Conservation (phyloP, 1,140 invertebrate genomes). For the Glomeris maerens region DNA sequence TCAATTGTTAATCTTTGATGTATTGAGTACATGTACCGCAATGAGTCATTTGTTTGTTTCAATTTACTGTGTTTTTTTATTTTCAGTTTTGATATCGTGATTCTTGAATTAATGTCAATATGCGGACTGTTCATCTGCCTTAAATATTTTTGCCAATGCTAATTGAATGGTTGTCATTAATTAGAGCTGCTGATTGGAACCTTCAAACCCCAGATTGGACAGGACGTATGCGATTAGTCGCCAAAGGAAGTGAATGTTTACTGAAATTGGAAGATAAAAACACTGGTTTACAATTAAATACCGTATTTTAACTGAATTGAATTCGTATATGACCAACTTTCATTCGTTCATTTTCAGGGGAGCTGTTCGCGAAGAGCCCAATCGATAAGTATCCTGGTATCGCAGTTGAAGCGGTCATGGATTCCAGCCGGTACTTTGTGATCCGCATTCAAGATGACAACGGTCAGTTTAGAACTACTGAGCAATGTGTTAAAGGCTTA, state of each 20-base stretch:
- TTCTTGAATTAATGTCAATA: no score
- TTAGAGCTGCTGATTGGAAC: conserved; percentile 95
- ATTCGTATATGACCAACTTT: neutral
- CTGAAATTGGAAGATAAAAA: conserved; percentile 94
- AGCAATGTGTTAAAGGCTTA: no score
- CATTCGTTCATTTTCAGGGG: conserved; percentile 36
- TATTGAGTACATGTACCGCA: no score
- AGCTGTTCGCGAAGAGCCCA: conserved; percentile 96
- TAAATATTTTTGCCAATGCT: no score
- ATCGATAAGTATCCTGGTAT: conserved; percentile 90
- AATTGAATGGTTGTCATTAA: neutral
- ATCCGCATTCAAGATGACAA: conserved; percentile 87
- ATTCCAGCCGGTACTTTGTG: conserved; percentile 98
- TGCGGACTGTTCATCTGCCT: no score
- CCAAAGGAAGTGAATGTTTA: conserved; percentile 66
- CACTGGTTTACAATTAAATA: conserved; percentile 36
- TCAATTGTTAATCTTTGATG: no score
- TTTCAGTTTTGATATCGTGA: no score
- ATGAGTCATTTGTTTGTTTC: no score
- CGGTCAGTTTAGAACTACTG: conserved; percentile 47
- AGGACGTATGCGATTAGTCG: conserved; percentile 76
- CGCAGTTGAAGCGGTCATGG: conserved; percentile 87
- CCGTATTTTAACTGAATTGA: neutral
- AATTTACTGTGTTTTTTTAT: no score
- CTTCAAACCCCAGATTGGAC: conserved; percentile 92